Evolutionary conservation across 2,888 invertebrate genomes (phyloP), one percentile per base, ranked within the genome.

Genomic region (Melieria crassipennis): DNA sequence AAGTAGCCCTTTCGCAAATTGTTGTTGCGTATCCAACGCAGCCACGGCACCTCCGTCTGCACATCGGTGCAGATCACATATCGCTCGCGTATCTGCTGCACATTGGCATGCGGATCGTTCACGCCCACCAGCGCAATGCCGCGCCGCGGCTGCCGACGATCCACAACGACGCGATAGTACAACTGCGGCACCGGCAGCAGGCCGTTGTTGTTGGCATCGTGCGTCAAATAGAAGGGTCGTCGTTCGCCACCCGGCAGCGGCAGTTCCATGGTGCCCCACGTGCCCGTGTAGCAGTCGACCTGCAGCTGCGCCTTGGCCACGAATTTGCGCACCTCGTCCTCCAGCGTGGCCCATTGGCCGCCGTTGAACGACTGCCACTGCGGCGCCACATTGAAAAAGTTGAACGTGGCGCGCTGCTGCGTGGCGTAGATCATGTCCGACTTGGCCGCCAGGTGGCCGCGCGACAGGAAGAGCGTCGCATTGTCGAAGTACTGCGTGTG

Each of bases 361-460:
- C 84, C 88, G 78, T 92, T 91, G 78, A 91, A 89, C 4, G 84
- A 85, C 77, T 88, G 88, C 89, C 89, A 90, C 75, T 90, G 90
- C 0, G 90, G 90, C 1, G 88, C 88, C 0, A 82, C 87, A 78
- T 90, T 90, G 7, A 89, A 82, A 77, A 88, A 90, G 77, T 88
- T 89, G 78, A 88, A 90, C 4, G 89, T 89, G 5, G 88, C 86
- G 11, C 85, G 81, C 75, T 90, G 90, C 73, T 89, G 88, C 4
- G 84, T 80, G 13, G 84, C 88, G 79, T 87, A 89, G 65, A 89
- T 87, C 75, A 88, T 87, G 80, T 90, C 90, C 0, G 87, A 85
- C 76, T 88, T 89, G 5, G 90, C 88, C 0, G 87, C 85, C 63
- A 90, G 78, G 80, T 90, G 90, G 13, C 90, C 89, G 13, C 89